Evolutionary conservation across 2,888 invertebrate species (phyloP), one percentile per base, ranked within the genome.

Genomic region (Cataglyphis cursor): DNA sequence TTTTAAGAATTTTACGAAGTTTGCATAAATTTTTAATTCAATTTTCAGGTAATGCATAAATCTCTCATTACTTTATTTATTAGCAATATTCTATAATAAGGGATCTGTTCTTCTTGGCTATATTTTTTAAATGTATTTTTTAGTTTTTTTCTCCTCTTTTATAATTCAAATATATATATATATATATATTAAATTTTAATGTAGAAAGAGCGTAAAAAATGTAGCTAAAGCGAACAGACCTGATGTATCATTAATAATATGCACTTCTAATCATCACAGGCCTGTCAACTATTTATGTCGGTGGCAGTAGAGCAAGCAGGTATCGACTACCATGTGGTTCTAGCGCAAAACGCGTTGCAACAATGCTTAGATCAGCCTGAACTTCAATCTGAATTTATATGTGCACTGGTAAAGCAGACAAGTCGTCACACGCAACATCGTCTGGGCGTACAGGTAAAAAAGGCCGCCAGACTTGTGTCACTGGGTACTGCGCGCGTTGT

Each of bases 291-390:
- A 89, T 99, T 99, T 96, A 98, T 98, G 97, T 99, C 98, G 3
- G 99, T 99, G 87, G 97, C 98, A 64, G 98, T 99, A 90, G 99
- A 99, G 95, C 98, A 98, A 93, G 98, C 99, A 78, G 98, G 99
- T 93, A 98, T 99, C 92, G 99, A 99, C 96, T 99, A 99, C 95
- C 99, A 99, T 95, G 99, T 99, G 93, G 98, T 98, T 84, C 96
- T 99, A 85, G 99, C 99, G 21, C 99, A 99, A 96, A 99, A 99
- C 95, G 98, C 99, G 48, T 96, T 99, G 82, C 98, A 98, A 94
- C 98, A 98, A 95, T 99, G 99, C 95, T 96, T 99, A 85, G 98
- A 98, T 92, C 97, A 97, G 95, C 96, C 97, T 64, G 98, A 99
- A 95, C 96, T 99, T 89, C 99, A 98, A 95, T 97, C 98, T 93